Conservation (phyloP, 2,113 vertebrate genomes). For the Amphiprion percula region DNA sequence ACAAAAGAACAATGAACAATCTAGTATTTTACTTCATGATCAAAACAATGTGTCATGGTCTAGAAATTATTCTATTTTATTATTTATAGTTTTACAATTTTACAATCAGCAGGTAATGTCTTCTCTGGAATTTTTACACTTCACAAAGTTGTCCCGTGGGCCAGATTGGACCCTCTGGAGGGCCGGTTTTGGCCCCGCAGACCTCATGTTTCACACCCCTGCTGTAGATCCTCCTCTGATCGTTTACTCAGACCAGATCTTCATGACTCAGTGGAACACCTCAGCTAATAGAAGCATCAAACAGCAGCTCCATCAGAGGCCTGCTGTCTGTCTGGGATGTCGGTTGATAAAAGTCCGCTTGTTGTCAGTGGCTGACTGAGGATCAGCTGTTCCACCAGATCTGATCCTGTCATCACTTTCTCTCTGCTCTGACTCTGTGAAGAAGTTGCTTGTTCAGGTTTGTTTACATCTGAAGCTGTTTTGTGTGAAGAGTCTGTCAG, state of each 20-base stretch:
- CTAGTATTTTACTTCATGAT: too few species aligned
- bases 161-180: too few species aligned
- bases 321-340: slow-evolving; percentile 16
- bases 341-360: neutral
- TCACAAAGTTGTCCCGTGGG: too few species aligned
- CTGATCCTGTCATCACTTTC: slow-evolving; percentile 49
- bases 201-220: too few species aligned
- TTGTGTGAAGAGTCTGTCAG: slow-evolving; percentile 26
- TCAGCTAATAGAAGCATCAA: neutral
- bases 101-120: too few species aligned
- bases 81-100: too few species aligned
- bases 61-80: too few species aligned
- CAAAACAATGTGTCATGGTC: too few species aligned
- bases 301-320: neutral
- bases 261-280: slow-evolving; percentile 2
- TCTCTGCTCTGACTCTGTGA: slow-evolving; percentile 31
- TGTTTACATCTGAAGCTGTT: slow-evolving; percentile 45
- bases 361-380: slow-evolving; percentile 45
- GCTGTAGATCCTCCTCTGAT: too few species aligned
- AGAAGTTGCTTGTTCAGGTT: slow-evolving; percentile 39
- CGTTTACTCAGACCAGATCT: neutral
- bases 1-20: too few species aligned
- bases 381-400: slow-evolving; percentile 44
- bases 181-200: too few species aligned
- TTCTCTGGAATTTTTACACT: too few species aligned